Evolutionary conservation across 2,888 invertebrate genomes (phyloP).

Genomic region (Microplitis deprimator): DNA sequence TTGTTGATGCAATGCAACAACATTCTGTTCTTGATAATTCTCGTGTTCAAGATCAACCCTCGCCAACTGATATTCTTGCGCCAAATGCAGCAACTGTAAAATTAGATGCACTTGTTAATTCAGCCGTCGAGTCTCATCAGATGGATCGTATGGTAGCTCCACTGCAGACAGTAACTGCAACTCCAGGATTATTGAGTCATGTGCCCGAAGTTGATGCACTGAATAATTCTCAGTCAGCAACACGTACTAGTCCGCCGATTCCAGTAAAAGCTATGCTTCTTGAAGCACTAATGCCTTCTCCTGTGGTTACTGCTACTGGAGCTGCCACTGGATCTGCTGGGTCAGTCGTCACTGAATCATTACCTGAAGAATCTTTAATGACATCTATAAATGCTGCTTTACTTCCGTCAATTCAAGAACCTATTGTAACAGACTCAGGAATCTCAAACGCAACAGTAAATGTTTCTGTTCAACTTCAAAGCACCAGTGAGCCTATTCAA

Average conservation of each 20-base stretch:
- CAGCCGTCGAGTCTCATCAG: constrained; percentile 74
- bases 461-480: constrained; percentile 58
- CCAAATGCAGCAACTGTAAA: constrained; percentile 68
- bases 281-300: constrained; percentile 73
- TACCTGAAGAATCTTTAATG: constrained; percentile 59
- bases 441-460: constrained; percentile 54
- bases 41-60: constrained; percentile 54
- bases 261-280: constrained; percentile 84
- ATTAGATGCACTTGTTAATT: constrained; percentile 77
- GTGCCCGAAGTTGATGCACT: constrained; percentile 69
- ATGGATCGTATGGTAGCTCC: constrained; percentile 71
- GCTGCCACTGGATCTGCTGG: constrained; percentile 44
- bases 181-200: constrained; percentile 69
- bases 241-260: constrained; percentile 75
- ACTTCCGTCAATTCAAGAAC: constrained; percentile 64
- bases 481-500: constrained; percentile 56
- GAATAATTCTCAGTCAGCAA: constrained; percentile 65
- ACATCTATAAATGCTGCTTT: constrained; percentile 66
- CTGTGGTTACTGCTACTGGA: constrained; percentile 18
- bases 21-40: constrained; percentile 63
- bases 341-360: constrained; percentile 53
- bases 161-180: constrained; percentile 62
- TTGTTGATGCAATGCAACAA: constrained; percentile 60
- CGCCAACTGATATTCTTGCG: constrained; percentile 63
- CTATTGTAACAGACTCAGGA: constrained; percentile 57